phyloP scores from a whole-genome alignment of 53 echinoderm and acorn worm genomes.

The Patiria pectinifera region DNA sequence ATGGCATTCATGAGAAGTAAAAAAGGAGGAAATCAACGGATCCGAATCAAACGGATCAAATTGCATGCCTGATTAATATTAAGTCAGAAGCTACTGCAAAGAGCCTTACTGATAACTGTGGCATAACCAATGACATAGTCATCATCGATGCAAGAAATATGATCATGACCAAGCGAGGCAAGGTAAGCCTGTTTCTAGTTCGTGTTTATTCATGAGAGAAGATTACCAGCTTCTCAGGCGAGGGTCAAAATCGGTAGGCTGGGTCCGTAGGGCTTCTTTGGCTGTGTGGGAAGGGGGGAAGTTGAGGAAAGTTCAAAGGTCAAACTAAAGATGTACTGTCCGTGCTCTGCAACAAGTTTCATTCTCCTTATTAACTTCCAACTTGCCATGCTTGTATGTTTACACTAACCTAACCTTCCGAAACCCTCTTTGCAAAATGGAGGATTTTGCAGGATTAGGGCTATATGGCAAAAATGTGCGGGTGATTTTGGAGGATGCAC shows the following conservation, averaged over 20 bases:
- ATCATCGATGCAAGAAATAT: constrained; percentile 9
- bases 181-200: background rate
- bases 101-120: constrained; percentile 1
- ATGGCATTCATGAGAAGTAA: too few relatives aligned
- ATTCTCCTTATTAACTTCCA: too few relatives aligned
- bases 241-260: constrained; percentile 44
- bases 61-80: too few relatives aligned
- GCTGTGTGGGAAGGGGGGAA: constrained; percentile 18
- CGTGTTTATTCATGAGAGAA: background rate
- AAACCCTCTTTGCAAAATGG: too few relatives aligned
- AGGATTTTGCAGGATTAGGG: too few relatives aligned
- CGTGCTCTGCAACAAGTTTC: background rate
- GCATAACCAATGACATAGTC: background rate
- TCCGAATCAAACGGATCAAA: too few relatives aligned
- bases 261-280: constrained; percentile 8
- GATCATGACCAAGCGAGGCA: background rate
- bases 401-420: too few relatives aligned
- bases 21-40: too few relatives aligned
- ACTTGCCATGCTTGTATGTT: too few relatives aligned
- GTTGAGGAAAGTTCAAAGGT: constrained; percentile 44
- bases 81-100: background rate
- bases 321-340: background rate
- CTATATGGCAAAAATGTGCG: too few relatives aligned
- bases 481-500: too few relatives aligned
- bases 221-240: constrained; percentile 51